Percentiles rank a stretch among this genome's conserved stretches.
These are phyloP conservation scores for Clusia tigrina DNA, from an alignment of 2,888 invertebrate species.

Conservation along the genomic window DNA sequence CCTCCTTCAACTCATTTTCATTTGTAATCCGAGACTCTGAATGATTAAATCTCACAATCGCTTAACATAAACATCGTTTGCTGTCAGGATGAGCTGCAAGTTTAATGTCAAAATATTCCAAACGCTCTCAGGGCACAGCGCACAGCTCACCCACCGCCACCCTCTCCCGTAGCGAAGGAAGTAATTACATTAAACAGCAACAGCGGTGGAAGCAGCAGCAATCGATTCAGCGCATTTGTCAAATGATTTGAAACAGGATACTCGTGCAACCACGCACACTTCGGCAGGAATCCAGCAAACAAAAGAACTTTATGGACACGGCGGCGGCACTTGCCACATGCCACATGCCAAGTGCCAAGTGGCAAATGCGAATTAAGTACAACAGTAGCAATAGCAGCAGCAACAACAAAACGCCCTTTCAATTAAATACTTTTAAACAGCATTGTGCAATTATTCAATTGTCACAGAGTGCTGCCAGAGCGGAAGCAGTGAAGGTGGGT, in stretches of 20 bases:
- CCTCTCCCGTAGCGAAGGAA: too few species aligned
- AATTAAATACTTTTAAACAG: slow-evolving; percentile 57
- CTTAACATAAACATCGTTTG: slow-evolving; percentile 25
- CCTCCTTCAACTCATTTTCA: too few species aligned
- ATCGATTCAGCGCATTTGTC: slow-evolving; percentile 44
- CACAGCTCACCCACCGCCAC: too few species aligned
- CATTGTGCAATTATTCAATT: slow-evolving; percentile 60
- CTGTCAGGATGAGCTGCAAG: slow-evolving; percentile 32
- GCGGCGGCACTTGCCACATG: slow-evolving; percentile 31
- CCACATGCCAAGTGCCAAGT: background rate
- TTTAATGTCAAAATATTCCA: slow-evolving; percentile 34
- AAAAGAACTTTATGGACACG: slow-evolving; percentile 11
- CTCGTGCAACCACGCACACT: slow-evolving; percentile 60
- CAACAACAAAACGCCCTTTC: slow-evolving; percentile 53
- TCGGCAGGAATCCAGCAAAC: slow-evolving; percentile 1
- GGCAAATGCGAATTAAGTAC: background rate
- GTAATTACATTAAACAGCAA: slow-evolving; percentile 54
- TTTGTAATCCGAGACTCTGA: slow-evolving; percentile 32
- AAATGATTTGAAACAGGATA: slow-evolving; percentile 63
- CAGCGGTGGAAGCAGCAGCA: slow-evolving; percentile 42
- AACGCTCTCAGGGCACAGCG: slow-evolving; percentile 47
- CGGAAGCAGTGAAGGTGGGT: background rate
- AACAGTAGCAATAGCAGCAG: slow-evolving; percentile 10
- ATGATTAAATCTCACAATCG: background rate
- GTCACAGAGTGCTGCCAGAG: slow-evolving; percentile 33